These are phyloP conservation scores for Hyposoter didymator DNA, from an alignment of 2,888 invertebrate genomes.

Conservation along the genomic window DNA sequence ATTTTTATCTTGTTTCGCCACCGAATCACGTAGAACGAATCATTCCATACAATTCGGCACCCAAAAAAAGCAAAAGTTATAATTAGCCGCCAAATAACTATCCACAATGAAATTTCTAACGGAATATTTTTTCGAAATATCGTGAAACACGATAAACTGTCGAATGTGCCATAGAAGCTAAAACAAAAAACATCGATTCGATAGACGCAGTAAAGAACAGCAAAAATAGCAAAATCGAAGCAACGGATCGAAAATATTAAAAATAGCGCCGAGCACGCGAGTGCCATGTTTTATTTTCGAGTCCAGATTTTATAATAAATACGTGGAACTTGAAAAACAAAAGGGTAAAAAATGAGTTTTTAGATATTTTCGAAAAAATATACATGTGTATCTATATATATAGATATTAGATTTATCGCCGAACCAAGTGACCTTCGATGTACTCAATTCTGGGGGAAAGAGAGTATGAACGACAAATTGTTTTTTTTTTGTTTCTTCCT, in stretches of 20 bases:
- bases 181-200: neutral
- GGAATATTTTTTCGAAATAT: neutral
- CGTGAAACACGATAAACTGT: conserved; percentile 72
- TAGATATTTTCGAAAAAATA: conserved; percentile 11
- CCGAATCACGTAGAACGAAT: conserved; percentile 66
- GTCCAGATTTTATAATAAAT: conserved; percentile 21
- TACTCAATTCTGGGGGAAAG: conserved; percentile 42
- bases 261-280: neutral
- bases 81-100: neutral
- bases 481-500: conserved; percentile 14
- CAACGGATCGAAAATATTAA: neutral
- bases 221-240: neutral
- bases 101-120: neutral
- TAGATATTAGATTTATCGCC: conserved; percentile 40
- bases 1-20: neutral
- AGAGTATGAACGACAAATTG: conserved; percentile 24
- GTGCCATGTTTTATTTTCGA: conserved; percentile 42
- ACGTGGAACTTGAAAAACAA: conserved; percentile 21
- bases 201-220: neutral
- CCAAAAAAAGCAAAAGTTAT: neutral
- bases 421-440: conserved; percentile 65
- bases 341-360: conserved; percentile 8
- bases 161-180: conserved; percentile 23
- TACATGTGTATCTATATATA: conserved; percentile 7
- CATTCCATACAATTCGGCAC: conserved; percentile 71